Percentiles rank a stretch among this genome's conserved stretches.
Conservation (phyloP, 2,113 vertebrate species). For the Nothoprocta perdicaria region DNA sequence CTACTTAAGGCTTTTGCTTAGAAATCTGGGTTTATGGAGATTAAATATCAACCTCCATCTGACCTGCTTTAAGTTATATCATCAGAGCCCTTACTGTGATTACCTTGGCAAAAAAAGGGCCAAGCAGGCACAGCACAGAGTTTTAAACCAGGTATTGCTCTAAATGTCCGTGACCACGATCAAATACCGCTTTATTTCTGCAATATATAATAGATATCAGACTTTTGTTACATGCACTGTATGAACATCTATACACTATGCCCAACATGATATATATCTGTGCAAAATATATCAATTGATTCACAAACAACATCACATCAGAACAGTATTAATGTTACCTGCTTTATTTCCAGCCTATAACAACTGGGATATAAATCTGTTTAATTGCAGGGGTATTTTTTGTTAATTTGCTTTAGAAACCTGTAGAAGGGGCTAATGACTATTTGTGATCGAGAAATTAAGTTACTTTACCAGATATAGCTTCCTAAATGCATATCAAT, state of each 20-base stretch:
- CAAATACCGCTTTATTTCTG: neutral
- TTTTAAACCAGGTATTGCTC: neutral
- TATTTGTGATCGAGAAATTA: constrained; percentile 17
- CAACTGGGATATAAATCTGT: neutral
- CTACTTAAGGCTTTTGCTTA: neutral
- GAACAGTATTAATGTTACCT: neutral
- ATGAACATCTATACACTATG: rapidly evolving
- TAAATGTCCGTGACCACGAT: neutral
- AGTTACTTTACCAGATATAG: neutral
- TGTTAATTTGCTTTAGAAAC: neutral
- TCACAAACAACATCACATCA: neutral
- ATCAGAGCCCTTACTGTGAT: neutral
- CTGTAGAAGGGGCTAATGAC: neutral
- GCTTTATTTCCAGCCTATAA: neutral
- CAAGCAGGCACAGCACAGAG: neutral
- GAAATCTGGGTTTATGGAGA: too few relatives aligned
- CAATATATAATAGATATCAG: neutral
- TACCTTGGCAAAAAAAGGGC: neutral
- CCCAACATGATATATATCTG: neutral
- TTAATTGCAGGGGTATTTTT: neutral
- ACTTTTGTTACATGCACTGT: neutral
- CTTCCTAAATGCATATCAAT: neutral
- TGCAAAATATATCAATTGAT: neutral
- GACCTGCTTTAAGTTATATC: neutral
- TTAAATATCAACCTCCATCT: neutral